Conservation (phyloP, 2,797 vertebrate species). For the Peromyscus melanophrys region DNA sequence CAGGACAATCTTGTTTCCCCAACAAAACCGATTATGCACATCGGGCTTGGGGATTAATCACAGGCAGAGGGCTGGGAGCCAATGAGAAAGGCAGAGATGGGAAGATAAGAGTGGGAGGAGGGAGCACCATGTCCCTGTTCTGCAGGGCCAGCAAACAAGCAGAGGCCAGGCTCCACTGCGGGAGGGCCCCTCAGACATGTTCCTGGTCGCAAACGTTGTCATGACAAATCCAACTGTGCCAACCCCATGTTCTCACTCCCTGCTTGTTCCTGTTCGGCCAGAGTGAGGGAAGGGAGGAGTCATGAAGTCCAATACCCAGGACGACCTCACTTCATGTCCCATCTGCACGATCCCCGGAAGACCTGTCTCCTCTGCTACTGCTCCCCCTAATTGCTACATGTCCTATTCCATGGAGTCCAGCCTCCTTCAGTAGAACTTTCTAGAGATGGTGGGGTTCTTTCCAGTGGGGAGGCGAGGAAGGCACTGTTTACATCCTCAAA, state of each 20-base stretch:
- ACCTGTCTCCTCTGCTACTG: no score
- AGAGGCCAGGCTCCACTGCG: background rate
- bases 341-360: background rate
- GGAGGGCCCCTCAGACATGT: background rate
- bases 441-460: background rate
- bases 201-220: no score
- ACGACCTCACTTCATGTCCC: no score
- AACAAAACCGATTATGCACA: constrained; percentile 79
- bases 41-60: constrained; percentile 76
- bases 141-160: background rate
- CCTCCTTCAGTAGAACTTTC: background rate
- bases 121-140: background rate
- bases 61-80: constrained; percentile 51
- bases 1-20: constrained; percentile 80
- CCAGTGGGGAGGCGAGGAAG: no score
- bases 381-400: background rate
- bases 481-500: no score
- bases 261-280: background rate
- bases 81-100: constrained; percentile 31
- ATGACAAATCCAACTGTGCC: background rate
- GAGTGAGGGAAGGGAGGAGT: background rate
- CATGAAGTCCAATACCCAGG: background rate
- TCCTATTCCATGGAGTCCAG: no score
- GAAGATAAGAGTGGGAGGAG: background rate
- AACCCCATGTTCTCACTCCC: background rate